Evolutionary conservation across 2,797 vertebrate species (phyloP), one percentile per base, ranked within the genome.

Genomic region (Rachycentron canadum): DNA sequence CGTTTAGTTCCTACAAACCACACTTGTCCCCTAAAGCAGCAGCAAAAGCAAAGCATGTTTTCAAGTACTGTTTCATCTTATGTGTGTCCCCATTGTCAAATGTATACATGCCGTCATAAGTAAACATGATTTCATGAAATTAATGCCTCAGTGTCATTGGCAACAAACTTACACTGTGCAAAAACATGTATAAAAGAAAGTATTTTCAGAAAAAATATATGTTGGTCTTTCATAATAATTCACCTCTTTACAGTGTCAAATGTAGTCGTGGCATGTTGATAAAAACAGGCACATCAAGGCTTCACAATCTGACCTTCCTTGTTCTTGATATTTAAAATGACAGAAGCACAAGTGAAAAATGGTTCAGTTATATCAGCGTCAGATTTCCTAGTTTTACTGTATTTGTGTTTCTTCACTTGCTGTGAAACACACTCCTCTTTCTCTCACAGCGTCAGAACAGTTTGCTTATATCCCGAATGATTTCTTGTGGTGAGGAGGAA

Each of bases 11-110:
- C 73, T 17, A 47, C 45, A 57, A 21, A 50, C 14, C 34, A 59
- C 8, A 58, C 52, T 12, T 59, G 16, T 32, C 26, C 16, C 8
- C 13, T 6, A 8, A 60, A 58, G 50, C 23, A 0, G 30, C 17
- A 34, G 38, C 28, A 40, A 41, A 53, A 47, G 4, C 0, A 38
- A 69, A 65, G 32, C 43, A 1, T 7, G 3, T 53, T 73, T 83
- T 83, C 79, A 86, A 78, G 70, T 76, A 73, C 32, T 17, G 49
- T 59, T 25, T 73, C 58, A 60, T 53, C 21, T 43, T 21, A 16
- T 68, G 26, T 62, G 72, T 58, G 66, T 30, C 17, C 21, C 7
- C 8, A 67, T 60, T n/a, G 5, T 53, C 45, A 19, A 50, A 30
- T 61, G 47, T 56, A 25, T 23, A 45, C 19, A 19, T 38, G 47